Evolutionary conservation across 2,113 vertebrate genomes (phyloP).

Genomic region (chimpanzee (Pan troglodytes)): NHGRI_mPanTro3-v2.1_pri NC_072420.2:30313001-30313500

Average conservation of each 20-base stretch:
- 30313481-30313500: neutral
- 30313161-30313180: no score
- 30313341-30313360: neutral
- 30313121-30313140: no score
- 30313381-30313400: neutral
- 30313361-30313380: neutral
- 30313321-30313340: neutral
- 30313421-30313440: neutral
- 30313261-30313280: neutral
- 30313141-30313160: no score
- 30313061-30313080: no score
- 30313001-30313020: neutral
- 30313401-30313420: neutral
- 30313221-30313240: no score
- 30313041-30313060: no score
- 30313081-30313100: no score
- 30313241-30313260: neutral
- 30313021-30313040: neutral
- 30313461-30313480: neutral
- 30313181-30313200: no score
- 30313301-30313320: neutral
- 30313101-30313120: no score
- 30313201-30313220: no score
- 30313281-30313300: neutral
- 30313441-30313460: neutral